Evolutionary conservation across 2,797 vertebrate genomes (phyloP).

Genomic region (Diceros bicornis): DNA sequence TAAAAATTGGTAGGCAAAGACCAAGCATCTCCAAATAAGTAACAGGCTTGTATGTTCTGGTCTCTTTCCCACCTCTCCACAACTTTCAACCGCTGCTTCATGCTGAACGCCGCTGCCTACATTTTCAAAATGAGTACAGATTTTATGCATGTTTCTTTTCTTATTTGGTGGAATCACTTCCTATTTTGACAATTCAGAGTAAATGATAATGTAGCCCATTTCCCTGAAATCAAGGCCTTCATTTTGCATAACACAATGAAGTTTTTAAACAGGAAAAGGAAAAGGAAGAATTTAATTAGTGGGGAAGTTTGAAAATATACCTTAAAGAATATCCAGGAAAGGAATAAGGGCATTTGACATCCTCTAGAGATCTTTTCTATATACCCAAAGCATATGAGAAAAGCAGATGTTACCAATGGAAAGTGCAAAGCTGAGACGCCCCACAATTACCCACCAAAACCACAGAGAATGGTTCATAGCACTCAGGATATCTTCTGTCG

Average conservation of each 20-base stretch:
- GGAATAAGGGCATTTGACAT: slow-evolving; percentile 72
- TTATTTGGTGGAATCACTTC: slow-evolving; percentile 67
- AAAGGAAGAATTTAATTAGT: slow-evolving; percentile 84
- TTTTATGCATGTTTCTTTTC: slow-evolving; percentile 47
- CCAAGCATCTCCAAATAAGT: background rate
- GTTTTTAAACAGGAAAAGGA: slow-evolving; percentile 83
- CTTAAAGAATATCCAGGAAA: slow-evolving; percentile 80
- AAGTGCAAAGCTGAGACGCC: slow-evolving; percentile 1
- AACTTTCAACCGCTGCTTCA: background rate
- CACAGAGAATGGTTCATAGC: background rate
- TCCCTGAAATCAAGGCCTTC: slow-evolving; percentile 75
- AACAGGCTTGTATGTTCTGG: background rate
- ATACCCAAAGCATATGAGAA: slow-evolving; percentile 69
- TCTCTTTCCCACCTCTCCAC: background rate
- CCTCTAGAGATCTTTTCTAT: slow-evolving; percentile 69
- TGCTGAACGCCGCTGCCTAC: slow-evolving; percentile 5
- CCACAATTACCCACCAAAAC: background rate
- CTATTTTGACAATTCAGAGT: slow-evolving; percentile 79
- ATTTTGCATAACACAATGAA: slow-evolving; percentile 81
- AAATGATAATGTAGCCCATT: slow-evolving; percentile 66
- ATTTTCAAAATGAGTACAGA: background rate
- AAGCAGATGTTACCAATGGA: slow-evolving; percentile 70
- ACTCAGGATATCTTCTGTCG: background rate
- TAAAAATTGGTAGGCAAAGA: background rate
- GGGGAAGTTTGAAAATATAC: slow-evolving; percentile 77